A percentile compares a stretch with the other conserved stretches of the same genome.
These are phyloP conservation scores for Lampris megalopsis DNA, from an alignment of 2,113 vertebrate species.

Conservation along the genomic window DNA sequence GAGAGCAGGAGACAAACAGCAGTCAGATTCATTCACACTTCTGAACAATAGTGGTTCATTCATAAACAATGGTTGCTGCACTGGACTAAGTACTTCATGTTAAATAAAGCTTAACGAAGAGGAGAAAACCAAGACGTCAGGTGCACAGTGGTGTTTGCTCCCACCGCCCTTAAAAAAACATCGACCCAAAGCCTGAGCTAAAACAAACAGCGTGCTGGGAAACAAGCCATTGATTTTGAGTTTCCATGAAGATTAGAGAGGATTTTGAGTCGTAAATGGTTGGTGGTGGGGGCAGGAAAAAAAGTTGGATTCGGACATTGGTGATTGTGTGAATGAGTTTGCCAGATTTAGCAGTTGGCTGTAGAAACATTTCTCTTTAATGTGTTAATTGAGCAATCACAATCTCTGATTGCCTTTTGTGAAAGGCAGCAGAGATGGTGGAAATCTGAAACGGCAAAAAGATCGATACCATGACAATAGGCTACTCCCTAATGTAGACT, in stretches of 20 bases:
- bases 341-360: slow-evolving; percentile 50
- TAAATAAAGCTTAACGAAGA: slow-evolving; percentile 39
- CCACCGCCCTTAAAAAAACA: slow-evolving; percentile 36
- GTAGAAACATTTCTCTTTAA: slow-evolving; percentile 37
- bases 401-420: slow-evolving; percentile 36
- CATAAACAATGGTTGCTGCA: slow-evolving; percentile 54
- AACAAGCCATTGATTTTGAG: slow-evolving; percentile 70
- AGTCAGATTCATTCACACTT: slow-evolving; percentile 51
- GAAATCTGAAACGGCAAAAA: slow-evolving; percentile 4
- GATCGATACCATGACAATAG: slow-evolving; percentile 25
- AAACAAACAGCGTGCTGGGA: slow-evolving; percentile 72
- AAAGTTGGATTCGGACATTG: slow-evolving; percentile 65
- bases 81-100: slow-evolving; percentile 49
- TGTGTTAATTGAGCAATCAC: slow-evolving; percentile 44
- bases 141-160: slow-evolving; percentile 10
- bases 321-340: slow-evolving; percentile 54
- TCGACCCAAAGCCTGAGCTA: slow-evolving; percentile 38
- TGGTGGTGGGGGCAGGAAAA: slow-evolving; percentile 39
- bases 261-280: slow-evolving; percentile 73
- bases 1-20: slow-evolving; percentile 5
- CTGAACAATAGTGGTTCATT: slow-evolving; percentile 52
- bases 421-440: slow-evolving; percentile 11
- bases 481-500: slow-evolving; percentile 16
- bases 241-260: slow-evolving; percentile 79
- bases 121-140: slow-evolving; percentile 25